phyloP scores from a whole-genome alignment of 2,888 invertebrate genomes.

The Caenorhabditis virilis region DNA sequence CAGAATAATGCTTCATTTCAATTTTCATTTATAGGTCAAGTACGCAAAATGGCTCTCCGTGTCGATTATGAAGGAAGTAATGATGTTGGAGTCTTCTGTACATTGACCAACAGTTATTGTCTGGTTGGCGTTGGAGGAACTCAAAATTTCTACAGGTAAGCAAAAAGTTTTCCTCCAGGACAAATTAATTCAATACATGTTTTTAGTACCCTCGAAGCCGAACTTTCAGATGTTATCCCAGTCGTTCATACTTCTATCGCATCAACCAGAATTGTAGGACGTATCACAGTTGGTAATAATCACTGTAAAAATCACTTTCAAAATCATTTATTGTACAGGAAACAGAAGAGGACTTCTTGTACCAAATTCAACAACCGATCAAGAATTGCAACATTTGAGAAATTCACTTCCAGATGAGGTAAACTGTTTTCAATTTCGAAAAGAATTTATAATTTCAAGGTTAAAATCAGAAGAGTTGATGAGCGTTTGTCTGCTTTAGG shows the following conservation, averaged over 20 bases:
- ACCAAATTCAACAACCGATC: slow-evolving; percentile 83
- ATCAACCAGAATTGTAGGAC: slow-evolving; percentile 78
- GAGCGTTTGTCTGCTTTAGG: slow-evolving; percentile 96
- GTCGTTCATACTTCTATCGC: slow-evolving; percentile 91
- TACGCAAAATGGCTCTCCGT: slow-evolving; percentile 81
- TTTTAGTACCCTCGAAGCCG: slow-evolving; percentile 89
- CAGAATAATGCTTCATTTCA: no score
- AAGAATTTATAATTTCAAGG: no score
- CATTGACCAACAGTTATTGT: slow-evolving; percentile 94
- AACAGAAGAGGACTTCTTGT: slow-evolving; percentile 82
- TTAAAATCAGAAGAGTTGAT: slow-evolving; percentile 92
- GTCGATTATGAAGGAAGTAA: slow-evolving; percentile 98
- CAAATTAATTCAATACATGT: not conserved
- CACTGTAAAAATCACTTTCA: no score
- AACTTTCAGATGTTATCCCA: slow-evolving; percentile 88
- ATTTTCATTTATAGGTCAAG: no score
- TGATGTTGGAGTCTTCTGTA: slow-evolving; percentile 91
- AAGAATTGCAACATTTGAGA: slow-evolving; percentile 78
- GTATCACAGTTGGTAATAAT: slow-evolving; percentile 62
- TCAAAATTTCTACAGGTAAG: slow-evolving; percentile 92
- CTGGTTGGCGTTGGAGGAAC: slow-evolving; percentile 95
- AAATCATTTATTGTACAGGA: no score
- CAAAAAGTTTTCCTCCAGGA: not conserved
- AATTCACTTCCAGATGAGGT: slow-evolving; percentile 92
- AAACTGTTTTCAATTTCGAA: no score